These are phyloP conservation scores for Orthosia gothica DNA, from an alignment of 2,888 invertebrate species.

Conservation along the genomic window DNA sequence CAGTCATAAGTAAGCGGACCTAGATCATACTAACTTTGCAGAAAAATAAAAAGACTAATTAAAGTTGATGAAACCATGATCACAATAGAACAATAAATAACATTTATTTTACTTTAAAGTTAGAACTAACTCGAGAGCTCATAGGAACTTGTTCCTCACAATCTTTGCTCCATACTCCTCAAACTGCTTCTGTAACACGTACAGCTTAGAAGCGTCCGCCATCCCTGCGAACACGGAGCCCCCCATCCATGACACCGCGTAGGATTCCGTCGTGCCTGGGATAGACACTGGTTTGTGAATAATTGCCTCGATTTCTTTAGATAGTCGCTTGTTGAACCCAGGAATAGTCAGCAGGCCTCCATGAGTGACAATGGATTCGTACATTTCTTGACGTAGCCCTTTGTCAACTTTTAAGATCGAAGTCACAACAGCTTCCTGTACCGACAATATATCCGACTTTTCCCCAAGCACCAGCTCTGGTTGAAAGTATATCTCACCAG, in stretches of 20 bases:
- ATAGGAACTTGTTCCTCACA: constrained; percentile 79
- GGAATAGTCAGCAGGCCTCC: constrained; percentile 80
- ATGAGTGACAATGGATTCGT: constrained; percentile 75
- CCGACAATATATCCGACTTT: constrained; percentile 65
- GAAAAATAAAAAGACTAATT: too few species aligned
- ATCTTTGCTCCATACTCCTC: constrained; percentile 83
- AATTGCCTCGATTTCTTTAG: constrained; percentile 72
- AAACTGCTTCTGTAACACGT: constrained; percentile 80
- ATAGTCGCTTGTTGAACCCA: constrained; percentile 77
- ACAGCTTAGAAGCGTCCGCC: constrained; percentile 74
- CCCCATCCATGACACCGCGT: constrained; percentile 82
- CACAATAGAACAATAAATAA: constrained; percentile 5
- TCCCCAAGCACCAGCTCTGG: constrained; percentile 73
- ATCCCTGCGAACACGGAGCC: constrained; percentile 84
- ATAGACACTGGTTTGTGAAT: constrained; percentile 71
- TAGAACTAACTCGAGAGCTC: not conserved
- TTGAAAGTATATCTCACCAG: constrained; percentile 80
- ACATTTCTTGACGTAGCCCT: constrained; percentile 74
- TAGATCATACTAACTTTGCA: too few species aligned
- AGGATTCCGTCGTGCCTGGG: constrained; percentile 75
- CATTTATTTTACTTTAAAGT: constrained; percentile 1
- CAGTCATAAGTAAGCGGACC: too few species aligned
- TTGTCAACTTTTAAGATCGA: constrained; percentile 79
- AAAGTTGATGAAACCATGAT: not conserved
- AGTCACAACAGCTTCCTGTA: constrained; percentile 75